Conservation (phyloP, 2,797 vertebrate genomes). For the Spinus pinus region DNA sequence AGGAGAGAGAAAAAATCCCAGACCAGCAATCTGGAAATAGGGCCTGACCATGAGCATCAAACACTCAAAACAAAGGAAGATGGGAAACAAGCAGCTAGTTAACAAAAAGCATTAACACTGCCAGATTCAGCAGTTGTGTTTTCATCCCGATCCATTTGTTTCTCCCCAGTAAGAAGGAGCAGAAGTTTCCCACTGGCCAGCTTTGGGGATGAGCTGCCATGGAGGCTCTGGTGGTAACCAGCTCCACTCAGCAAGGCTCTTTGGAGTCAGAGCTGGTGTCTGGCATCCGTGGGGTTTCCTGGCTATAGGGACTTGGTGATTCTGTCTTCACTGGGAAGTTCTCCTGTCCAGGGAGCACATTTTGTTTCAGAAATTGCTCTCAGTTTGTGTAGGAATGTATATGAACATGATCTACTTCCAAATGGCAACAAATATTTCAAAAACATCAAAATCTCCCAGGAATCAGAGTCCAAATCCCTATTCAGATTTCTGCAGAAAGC, state of each 20-base stretch:
- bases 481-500: background rate
- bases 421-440: background rate
- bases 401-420: background rate
- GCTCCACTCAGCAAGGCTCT: background rate
- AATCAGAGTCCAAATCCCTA: background rate
- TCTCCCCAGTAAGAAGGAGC: background rate
- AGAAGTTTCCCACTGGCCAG: background rate
- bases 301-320: background rate
- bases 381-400: background rate
- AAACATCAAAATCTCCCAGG: background rate
- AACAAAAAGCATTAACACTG: background rate
- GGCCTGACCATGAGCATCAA: background rate
- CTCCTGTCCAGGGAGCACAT: background rate
- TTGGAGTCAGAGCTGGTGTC: background rate
- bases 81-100: background rate
- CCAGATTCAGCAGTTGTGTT: background rate
- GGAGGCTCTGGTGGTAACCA: background rate
- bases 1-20: background rate
- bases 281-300: background rate
- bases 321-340: background rate
- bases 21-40: background rate
- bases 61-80: background rate
- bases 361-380: background rate
- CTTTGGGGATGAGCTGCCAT: background rate
- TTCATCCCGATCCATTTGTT: background rate